Conservation (phyloP, 2,113 vertebrate species). For the Galbula dea region DNA sequence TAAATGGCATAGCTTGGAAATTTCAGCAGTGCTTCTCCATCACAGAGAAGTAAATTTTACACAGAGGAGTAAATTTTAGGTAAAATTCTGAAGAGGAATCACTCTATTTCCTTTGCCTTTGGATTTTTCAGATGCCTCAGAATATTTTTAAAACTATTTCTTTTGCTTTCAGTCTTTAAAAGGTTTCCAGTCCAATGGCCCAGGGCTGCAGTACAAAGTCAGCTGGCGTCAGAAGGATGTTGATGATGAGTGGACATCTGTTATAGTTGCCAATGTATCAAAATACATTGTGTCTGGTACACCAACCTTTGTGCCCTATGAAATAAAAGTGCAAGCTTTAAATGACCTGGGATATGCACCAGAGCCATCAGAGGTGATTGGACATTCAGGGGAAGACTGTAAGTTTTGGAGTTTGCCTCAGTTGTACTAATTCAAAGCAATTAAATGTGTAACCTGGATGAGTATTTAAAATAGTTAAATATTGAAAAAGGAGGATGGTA, state of each 20-base stretch:
- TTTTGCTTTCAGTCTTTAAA: constrained; percentile 80
- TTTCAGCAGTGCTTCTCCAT: not conserved
- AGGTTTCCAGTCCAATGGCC: constrained; percentile 88
- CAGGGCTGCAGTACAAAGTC: constrained; percentile 90
- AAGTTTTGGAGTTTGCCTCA: constrained; percentile 72
- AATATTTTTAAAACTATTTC: not conserved
- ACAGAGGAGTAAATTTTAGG: not conserved
- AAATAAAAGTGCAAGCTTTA: constrained; percentile 90
- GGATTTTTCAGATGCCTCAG: not conserved
- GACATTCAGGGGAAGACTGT: constrained; percentile 95
- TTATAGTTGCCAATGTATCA: constrained; percentile 87
- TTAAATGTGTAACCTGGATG: not conserved
- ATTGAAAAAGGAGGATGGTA: not conserved
- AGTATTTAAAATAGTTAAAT: not conserved
- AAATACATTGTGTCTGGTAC: constrained; percentile 92
- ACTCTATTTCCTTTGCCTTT: not conserved
- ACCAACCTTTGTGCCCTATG: constrained; percentile 89
- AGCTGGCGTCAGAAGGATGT: constrained; percentile 89
- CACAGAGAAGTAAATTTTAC: not conserved
- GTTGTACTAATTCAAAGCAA: not conserved
- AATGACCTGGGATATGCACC: constrained; percentile 86
- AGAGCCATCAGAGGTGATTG: constrained; percentile 78
- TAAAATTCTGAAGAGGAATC: not conserved
- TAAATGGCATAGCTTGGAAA: not conserved
- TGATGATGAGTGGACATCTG: constrained; percentile 85